These are phyloP conservation scores for Pardalotus punctatus DNA, from an alignment of 2,113 vertebrate species.

Conservation along the genomic window DNA sequence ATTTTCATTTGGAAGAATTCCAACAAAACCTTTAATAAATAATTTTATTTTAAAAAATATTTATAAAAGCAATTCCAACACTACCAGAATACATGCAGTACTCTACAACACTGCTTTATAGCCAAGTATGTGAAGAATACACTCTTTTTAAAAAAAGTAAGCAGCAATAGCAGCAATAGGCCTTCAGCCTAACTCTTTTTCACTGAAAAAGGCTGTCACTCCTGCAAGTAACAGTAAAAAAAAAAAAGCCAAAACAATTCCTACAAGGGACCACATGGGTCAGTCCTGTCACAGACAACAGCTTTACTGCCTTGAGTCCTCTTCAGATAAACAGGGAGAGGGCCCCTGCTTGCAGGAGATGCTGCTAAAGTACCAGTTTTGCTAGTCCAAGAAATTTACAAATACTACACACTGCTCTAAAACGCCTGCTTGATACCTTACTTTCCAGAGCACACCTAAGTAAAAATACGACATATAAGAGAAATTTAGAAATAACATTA, in stretches of 20 bases:
- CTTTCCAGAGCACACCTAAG: background rate
- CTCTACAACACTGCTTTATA: background rate
- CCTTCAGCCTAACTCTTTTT: background rate
- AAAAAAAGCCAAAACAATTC: background rate
- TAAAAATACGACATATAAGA: background rate
- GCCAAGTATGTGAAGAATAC: fast-evolving
- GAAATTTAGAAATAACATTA: background rate
- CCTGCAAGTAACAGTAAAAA: fast-evolving
- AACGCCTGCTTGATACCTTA: fast-evolving
- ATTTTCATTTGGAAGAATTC: background rate
- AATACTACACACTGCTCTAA: fast-evolving
- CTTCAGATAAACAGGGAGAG: fast-evolving
- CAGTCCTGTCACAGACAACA: background rate
- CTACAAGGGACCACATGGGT: background rate
- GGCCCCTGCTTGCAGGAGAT: fast-evolving
- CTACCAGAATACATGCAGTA: background rate
- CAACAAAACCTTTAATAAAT: background rate
- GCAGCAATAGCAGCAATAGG: background rate
- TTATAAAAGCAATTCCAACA: fast-evolving
- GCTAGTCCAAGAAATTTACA: fast-evolving
- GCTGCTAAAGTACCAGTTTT: background rate
- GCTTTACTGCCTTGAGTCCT: background rate
- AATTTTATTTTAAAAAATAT: no score
- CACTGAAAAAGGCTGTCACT: background rate
- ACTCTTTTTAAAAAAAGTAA: background rate